Conservation (phyloP, 2,113 vertebrate species). For the Bubalus kerabau region DNA sequence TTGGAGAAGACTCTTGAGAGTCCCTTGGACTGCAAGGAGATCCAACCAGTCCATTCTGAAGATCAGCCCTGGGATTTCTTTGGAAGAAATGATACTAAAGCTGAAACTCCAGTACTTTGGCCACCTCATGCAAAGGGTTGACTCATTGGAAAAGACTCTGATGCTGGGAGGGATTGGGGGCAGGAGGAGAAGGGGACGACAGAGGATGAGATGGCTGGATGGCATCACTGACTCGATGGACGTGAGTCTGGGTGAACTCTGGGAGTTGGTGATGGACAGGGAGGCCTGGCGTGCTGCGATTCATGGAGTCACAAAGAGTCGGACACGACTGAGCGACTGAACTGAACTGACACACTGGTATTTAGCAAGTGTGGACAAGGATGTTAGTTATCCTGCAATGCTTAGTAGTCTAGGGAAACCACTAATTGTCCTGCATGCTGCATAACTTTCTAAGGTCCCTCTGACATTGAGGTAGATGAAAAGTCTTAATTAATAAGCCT, state of each 20-base stretch:
- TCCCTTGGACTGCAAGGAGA: too few relatives aligned
- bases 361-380: neutral
- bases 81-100: neutral
- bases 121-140: rapidly evolving
- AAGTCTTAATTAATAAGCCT: neutral
- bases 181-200: too few relatives aligned
- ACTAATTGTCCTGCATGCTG: neutral
- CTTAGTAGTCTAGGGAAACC: neutral
- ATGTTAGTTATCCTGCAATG: neutral
- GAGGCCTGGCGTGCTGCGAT: rapidly evolving
- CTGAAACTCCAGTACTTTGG: neutral
- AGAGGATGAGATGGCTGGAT: neutral
- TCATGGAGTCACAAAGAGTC: rapidly evolving
- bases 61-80: neutral
- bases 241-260: neutral
- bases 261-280: neutral
- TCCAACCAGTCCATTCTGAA: too few relatives aligned
- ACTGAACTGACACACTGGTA: neutral
- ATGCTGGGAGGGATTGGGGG: neutral
- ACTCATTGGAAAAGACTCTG: neutral
- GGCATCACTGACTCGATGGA: neutral
- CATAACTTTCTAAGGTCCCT: neutral
- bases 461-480: neutral
- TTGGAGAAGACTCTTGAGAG: too few relatives aligned
- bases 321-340: neutral